These are phyloP conservation scores for Pachyuromys duprasi DNA, from an alignment of 2,797 vertebrate genomes.

Conservation along the genomic window DNA sequence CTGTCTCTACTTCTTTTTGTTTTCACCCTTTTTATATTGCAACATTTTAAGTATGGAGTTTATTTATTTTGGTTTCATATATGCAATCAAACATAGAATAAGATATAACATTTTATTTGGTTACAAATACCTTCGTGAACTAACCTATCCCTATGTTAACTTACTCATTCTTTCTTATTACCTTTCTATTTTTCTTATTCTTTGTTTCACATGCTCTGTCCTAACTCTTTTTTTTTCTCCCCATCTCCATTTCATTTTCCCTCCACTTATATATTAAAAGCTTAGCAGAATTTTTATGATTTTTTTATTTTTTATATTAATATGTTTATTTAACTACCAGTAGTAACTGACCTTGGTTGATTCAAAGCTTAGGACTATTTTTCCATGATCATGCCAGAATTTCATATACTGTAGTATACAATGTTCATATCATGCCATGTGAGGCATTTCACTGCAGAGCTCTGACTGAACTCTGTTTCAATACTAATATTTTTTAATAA, in stretches of 20 bases:
- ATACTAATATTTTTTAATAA: background rate
- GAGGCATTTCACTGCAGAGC: background rate
- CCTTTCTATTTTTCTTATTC: background rate
- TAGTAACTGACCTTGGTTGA: background rate
- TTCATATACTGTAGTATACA: background rate
- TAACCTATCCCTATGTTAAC: fast-evolving
- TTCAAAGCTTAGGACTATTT: background rate
- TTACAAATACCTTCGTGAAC: background rate
- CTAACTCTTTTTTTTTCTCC: background rate
- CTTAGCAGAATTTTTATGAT: background rate
- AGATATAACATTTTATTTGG: background rate
- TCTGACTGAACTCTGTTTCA: background rate
- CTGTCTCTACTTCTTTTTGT: background rate
- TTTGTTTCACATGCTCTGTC: background rate
- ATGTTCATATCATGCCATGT: background rate
- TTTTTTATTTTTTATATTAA: too few species aligned
- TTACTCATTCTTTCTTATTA: background rate
- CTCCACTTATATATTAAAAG: background rate
- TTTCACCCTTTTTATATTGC: background rate
- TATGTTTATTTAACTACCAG: background rate
- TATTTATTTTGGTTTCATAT: background rate
- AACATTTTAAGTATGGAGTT: background rate
- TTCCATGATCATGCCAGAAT: background rate
- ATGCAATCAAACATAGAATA: background rate
- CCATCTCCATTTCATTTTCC: background rate